A percentile compares a stretch with the other conserved stretches of the same genome.
phyloP scores from a whole-genome alignment of 2,113 vertebrate genomes.

The Salvelinus alpinus region DNA sequence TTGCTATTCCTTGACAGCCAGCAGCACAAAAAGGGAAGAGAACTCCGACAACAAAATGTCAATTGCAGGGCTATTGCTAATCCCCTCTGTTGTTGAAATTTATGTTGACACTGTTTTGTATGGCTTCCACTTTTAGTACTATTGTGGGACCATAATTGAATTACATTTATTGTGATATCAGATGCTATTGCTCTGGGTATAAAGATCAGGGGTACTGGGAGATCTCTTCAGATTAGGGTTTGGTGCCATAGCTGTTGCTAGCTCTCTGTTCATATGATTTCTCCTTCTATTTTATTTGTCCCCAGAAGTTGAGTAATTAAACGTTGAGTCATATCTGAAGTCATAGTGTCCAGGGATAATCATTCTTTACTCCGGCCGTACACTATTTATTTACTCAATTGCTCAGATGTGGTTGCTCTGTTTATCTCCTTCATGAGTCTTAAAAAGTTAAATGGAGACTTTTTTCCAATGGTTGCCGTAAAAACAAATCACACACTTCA shows the following conservation, averaged over 20 bases:
- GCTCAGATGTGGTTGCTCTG: neutral
- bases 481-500: neutral
- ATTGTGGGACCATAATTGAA: too few relatives aligned
- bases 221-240: too few relatives aligned
- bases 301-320: too few relatives aligned
- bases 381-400: constrained; percentile 9
- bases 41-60: constrained; percentile 21
- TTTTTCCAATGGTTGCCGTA: neutral
- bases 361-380: too few relatives aligned
- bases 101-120: neutral
- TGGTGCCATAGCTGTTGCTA: too few relatives aligned
- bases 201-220: too few relatives aligned
- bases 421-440: neutral
- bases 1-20: constrained; percentile 40
- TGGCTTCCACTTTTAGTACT: neutral
- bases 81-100: neutral
- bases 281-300: too few relatives aligned
- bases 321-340: too few relatives aligned
- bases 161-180: too few relatives aligned
- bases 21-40: constrained; percentile 26
- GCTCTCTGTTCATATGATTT: too few relatives aligned
- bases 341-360: too few relatives aligned
- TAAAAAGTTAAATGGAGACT: neutral
- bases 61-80: neutral
- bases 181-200: too few relatives aligned